Evolutionary conservation across 2,888 invertebrate species (phyloP), one percentile per base, ranked within the genome.

Genomic region (Himalopsyche japonica): DNA sequence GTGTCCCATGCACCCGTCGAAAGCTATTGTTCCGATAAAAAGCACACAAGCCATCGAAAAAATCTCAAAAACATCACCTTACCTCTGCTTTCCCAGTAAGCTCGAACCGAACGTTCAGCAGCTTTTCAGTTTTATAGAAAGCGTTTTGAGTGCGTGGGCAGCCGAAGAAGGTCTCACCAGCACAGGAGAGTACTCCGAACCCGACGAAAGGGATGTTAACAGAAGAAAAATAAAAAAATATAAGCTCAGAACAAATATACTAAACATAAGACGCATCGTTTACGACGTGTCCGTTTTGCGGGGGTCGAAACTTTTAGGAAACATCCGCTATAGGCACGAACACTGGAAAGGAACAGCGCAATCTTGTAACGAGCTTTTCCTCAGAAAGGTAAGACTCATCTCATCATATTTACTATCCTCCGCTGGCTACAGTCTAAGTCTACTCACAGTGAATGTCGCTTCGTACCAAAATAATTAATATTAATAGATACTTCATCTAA

Each of bases 311-410:
- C 92, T 94, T 87, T 91, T 95, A 88, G 95, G 95, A 78, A 95
- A 95, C 89, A 93, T 95, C 79, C 92, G 95, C 87, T 95, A 94
- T 90, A 93, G 95, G 78, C 97, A 97, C 90, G 94, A 95, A 88
- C 97, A 97, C 91, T 97, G 96, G 95, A 95, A 97, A 89, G 95
- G 96, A 87, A 95, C 96, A 70, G 95, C 97, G 83, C 96, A 96
- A 90, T 95, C 96, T 88, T 98, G 97, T 92, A 97, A 97, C 90
- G 97, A 97, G 90, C 93, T 95, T 88, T 97, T 98, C 92, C 93
- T 97, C 86, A 94, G 95, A 91, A 97, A 97, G 96, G 97, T 97
- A 92, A 92, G 92, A 57, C 20, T 34, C 37, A 37, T 70, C 12
- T 70, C 18, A 70, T 70, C 30, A n/a, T n/a, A n/a, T 12, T 27